These are phyloP conservation scores for Lacanobia oleracea DNA, from an alignment of 2,888 invertebrate species.

Conservation along the genomic window DNA sequence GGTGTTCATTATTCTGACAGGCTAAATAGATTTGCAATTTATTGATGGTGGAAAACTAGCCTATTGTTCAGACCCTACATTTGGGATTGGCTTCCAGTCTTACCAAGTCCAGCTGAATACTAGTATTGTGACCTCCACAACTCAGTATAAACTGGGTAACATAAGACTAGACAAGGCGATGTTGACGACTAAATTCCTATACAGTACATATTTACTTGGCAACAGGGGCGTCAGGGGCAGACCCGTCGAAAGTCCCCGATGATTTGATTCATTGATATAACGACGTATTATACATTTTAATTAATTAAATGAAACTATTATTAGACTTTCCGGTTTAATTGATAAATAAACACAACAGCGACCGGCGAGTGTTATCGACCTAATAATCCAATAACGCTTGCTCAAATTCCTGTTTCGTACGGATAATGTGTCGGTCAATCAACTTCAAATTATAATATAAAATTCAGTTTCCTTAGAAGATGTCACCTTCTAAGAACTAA, in stretches of 20 bases:
- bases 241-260: slow-evolving; percentile 2
- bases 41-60: too few species aligned
- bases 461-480: not conserved
- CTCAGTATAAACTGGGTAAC: too few species aligned
- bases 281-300: not conserved
- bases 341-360: slow-evolving; percentile 12
- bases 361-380: slow-evolving; percentile 4
- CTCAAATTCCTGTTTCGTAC: not conserved
- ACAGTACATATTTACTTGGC: not conserved
- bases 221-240: not conserved
- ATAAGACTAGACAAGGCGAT: too few species aligned
- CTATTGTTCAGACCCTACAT: too few species aligned
- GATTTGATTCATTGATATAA: slow-evolving; percentile 2
- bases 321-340: not conserved
- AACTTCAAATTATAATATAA: not conserved
- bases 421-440: not conserved
- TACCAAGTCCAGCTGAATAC: too few species aligned
- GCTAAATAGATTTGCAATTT: too few species aligned
- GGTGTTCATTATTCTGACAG: too few species aligned
- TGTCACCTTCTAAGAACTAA: not conserved
- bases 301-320: slow-evolving; percentile 8
- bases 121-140: too few species aligned
- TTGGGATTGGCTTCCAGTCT: too few species aligned
- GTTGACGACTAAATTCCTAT: too few species aligned
- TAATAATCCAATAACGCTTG: not conserved